Evolutionary conservation across 35 echinoderm and acorn worm genomes (phyloP), one percentile per base, ranked within the genome.

Genomic region (Nesometra sesokonis): DNA sequence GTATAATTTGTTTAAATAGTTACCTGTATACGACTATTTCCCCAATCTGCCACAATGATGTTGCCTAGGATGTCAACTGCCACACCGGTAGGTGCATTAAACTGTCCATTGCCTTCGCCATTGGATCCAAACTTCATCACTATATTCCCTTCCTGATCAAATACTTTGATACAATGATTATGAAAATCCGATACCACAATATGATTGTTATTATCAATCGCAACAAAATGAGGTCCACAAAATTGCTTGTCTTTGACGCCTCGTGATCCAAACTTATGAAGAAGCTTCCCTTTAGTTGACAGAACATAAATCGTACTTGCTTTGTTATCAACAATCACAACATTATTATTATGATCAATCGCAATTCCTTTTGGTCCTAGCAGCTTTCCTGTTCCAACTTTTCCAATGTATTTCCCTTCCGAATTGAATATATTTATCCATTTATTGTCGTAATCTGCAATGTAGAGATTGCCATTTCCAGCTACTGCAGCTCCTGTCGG

Each of bases 1-100:
- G n/a, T n/a, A n/a, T n/a, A n/a, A n/a, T n/a, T n/a, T n/a, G n/a
- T n/a, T n/a, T n/a, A n/a, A n/a, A 67, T 67, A 27, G 9, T 87
- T 77, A 97, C 94, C 94, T 97, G 94, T 82, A 97, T 93, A 87
- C 94, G 93, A 84, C 95, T 97, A 84, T 97, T 97, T 30, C 95
- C 95, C 95, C 95, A 97, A 47, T 97, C 95, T 89, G 95, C 92
- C 7, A 93, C 95, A n/a, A 97, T 91, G 40, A 97, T 91, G 87
- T 97, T 97, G 36, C 91, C 95, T 13, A 97, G 87, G 21, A 87
- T 79, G 67, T 97, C 95, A 34, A 91, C 91, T 17, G 95, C 95
- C 0, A 93, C 89, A 27, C 95, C 95, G 21, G 95, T 97, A n/a
- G 95, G 95, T 35, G 95, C 95, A 77, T 97, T 97, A 79, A 97